phyloP scores from a whole-genome alignment of 2,888 invertebrate species.

The Calameuta pallipes region DNA sequence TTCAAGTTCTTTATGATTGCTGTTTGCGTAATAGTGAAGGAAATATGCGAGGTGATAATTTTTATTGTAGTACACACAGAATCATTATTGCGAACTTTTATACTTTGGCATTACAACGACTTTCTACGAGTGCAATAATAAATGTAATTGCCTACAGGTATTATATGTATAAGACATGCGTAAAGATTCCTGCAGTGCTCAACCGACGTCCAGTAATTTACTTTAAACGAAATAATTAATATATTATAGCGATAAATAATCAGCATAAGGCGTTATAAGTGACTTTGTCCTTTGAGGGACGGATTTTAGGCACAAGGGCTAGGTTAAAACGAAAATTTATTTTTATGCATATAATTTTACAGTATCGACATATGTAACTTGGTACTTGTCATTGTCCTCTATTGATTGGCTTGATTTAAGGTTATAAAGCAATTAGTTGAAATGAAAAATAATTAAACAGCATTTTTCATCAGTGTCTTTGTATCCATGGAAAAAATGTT shows the following conservation, averaged over 20 bases:
- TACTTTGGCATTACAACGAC: not conserved
- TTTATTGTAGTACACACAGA: not conserved
- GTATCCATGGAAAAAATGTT: not conserved
- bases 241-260: too few relatives aligned
- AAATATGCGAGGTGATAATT: slow-evolving; percentile 25
- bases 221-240: not conserved
- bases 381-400: not conserved
- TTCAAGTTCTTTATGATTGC: not conserved
- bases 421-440: not conserved
- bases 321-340: not conserved
- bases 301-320: not conserved
- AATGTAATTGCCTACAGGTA: not conserved
- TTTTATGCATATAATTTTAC: not conserved
- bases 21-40: slow-evolving; percentile 24
- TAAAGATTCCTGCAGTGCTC: not conserved
- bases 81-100: not conserved
- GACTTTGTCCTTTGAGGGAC: not conserved
- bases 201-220: not conserved
- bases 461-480: not conserved
- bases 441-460: not conserved
- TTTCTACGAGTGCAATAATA: not conserved
- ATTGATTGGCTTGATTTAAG: not conserved
- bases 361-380: not conserved
- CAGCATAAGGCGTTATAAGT: too few relatives aligned
- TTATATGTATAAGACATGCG: not conserved